Evolutionary conservation across 1,140 invertebrate genomes (phyloP), one percentile per base, ranked within the genome.

Genomic region (Drosophila guanche): DNA sequence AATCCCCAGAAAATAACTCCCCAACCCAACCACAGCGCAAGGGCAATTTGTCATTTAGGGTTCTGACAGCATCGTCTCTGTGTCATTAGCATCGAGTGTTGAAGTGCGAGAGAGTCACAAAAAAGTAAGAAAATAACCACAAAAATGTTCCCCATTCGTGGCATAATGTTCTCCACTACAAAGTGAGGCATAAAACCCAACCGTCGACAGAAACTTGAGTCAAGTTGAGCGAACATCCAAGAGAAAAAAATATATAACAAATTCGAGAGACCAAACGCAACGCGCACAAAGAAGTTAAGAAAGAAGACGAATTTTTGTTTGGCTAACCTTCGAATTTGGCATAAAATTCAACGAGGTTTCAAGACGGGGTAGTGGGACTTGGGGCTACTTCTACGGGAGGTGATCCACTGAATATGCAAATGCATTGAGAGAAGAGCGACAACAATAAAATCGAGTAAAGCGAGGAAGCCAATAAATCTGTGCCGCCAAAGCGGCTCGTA

Each of bases 391-490:
- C 20, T 20, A 10, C 6, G 12, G 37, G 33, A 25, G 37, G 42
- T 51, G 57, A 12, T 23, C 47, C 47, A 40, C 20, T 50, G 29
- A 53, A 22, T 56, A 69, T 68, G 63, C 66, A 69, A 69, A 69
- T 69, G 66, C 66, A 69, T 56, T 69, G 63, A 37, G 66, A 27
- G 47, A 56, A 29, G 43, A 40, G 58, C 59, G 55, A 54, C 41
- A 53, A 77, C 75, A 78, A 78, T 78, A 66, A 72, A 78, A 78
- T 78, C 55, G 59, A 76, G 66, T 61, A 56, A 59, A 58, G 43
- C 65, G 58, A 76, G 66, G 54, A 77, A 66, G 75, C 67, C 75
- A 72, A 78, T 78, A 78, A 78, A 78, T 78, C 60, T 77, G 74
- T 58, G 57, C 62, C 73, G 73, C 55, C 71, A 76, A 60, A 72